Conservation (phyloP, 2,888 invertebrate genomes). For the Pyrrhosoma nymphula region DNA sequence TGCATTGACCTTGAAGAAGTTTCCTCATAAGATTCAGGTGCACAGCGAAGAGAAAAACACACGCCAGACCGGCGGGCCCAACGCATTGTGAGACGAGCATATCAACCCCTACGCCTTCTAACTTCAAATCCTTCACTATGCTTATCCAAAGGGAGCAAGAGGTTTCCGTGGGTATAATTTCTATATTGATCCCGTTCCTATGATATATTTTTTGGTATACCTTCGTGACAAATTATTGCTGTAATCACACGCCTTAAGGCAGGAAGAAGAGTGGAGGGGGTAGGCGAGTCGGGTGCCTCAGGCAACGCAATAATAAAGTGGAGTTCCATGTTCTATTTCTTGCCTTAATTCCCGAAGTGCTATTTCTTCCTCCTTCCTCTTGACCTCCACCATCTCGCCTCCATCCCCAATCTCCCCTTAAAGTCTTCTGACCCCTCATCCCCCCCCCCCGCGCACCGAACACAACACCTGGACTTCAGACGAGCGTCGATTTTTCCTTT, state of each 20-base stretch:
- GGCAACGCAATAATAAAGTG: background rate
- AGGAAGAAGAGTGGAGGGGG: no score
- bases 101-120: background rate
- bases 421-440: background rate
- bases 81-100: background rate
- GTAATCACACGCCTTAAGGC: background rate
- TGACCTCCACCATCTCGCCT: background rate
- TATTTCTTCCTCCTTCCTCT: background rate
- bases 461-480: conserved; percentile 43
- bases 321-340: conserved; percentile 4
- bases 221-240: background rate
- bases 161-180: background rate
- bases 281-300: background rate
- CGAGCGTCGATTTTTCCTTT: conserved; percentile 64
- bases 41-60: background rate
- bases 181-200: background rate
- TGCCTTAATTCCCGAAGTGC: background rate
- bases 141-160: background rate
- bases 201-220: background rate
- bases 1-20: background rate
- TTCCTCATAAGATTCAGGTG: background rate
- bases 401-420: background rate
- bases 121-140: background rate
- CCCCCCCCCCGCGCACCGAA: background rate
- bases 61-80: background rate